Percentiles rank a stretch among this genome's conserved stretches.
Conservation (phyloP, 2,113 vertebrate genomes). For the Nicator chloris region DNA sequence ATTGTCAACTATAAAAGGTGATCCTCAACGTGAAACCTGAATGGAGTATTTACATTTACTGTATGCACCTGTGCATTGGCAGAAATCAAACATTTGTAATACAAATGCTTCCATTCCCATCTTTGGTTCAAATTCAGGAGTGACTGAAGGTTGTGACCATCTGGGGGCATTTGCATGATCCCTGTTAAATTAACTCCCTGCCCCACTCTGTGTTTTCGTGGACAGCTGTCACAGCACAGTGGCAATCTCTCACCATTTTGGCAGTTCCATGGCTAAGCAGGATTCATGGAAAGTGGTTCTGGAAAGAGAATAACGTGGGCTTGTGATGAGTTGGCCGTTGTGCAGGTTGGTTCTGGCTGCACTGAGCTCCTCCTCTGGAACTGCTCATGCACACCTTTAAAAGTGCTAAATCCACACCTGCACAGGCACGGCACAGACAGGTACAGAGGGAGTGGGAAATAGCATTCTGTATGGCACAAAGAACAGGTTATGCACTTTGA, state of each 20-base stretch:
- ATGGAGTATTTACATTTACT: background rate
- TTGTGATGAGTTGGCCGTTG: background rate
- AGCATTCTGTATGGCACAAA: background rate
- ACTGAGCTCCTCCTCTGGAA: background rate
- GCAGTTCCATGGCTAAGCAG: background rate
- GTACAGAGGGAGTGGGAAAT: background rate
- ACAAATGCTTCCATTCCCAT: background rate
- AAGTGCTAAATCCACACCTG: background rate
- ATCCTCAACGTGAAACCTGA: background rate
- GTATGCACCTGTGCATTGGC: background rate
- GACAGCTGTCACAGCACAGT: background rate
- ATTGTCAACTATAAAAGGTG: background rate
- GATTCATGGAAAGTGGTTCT: background rate
- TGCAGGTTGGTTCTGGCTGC: background rate
- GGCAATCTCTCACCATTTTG: background rate
- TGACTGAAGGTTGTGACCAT: background rate
- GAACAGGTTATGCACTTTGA: background rate
- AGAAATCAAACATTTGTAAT: background rate
- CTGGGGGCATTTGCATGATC: background rate
- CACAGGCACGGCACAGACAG: background rate
- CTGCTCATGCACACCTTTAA: background rate
- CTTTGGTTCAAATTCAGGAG: background rate
- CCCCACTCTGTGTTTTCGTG: background rate
- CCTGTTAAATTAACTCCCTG: background rate
- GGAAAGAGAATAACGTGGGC: background rate